Conservation (phyloP, 2,888 invertebrate genomes). For the Cryptus viduatorius region DNA sequence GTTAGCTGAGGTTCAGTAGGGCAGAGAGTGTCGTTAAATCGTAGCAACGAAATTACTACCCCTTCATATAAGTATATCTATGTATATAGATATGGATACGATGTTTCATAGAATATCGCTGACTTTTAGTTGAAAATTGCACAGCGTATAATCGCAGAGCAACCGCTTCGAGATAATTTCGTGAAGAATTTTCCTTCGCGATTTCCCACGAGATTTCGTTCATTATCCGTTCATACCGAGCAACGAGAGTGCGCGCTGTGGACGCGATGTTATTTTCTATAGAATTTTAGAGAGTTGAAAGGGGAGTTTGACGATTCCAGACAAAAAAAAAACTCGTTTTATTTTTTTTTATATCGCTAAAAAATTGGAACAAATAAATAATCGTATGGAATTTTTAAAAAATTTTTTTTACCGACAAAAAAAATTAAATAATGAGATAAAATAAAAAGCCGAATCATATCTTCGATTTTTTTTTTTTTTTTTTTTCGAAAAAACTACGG, state of each 20-base stretch:
- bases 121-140: slow-evolving; percentile 16
- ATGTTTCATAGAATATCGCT: not conserved
- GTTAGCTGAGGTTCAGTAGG: not conserved
- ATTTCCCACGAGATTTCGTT: not conserved
- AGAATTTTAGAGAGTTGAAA: not conserved
- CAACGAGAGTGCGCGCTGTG: not conserved
- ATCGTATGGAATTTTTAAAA: too few species aligned
- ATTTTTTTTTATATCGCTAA: too few species aligned
- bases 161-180: slow-evolving; percentile 9
- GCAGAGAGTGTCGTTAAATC: not conserved
- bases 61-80: too few species aligned
- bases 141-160: not conserved
- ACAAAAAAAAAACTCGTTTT: too few species aligned
- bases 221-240: not conserved
- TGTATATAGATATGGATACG: not conserved
- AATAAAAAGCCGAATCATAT: too few species aligned
- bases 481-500: too few species aligned
- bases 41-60: not conserved
- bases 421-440: not conserved
- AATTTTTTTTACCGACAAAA: not conserved
- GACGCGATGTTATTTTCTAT: not conserved
- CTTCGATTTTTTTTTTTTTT: too few species aligned
- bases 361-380: too few species aligned
- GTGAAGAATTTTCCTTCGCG: not conserved
- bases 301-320: too few species aligned